A percentile compares a stretch with the other conserved stretches of the same genome.
Evolutionary conservation across 2,797 vertebrate species (phyloP).

Genomic region (Semaprochilodus insignis): DNA sequence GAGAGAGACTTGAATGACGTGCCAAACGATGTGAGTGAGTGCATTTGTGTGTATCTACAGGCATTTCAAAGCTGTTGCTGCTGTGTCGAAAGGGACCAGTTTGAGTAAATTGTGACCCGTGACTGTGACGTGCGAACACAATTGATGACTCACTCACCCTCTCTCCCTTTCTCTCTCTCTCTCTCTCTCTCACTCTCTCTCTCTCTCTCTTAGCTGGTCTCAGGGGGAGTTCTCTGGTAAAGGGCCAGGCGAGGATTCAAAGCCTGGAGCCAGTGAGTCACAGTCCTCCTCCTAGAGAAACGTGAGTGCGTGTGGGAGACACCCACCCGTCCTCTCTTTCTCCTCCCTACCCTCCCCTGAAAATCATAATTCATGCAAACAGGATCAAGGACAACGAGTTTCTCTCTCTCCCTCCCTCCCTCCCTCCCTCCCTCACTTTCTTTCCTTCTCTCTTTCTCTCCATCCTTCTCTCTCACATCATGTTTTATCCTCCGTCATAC

Average conservation of each 20-base stretch:
- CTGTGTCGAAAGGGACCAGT: constrained; percentile 23
- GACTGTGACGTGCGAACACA: constrained; percentile 52
- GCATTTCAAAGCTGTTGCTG: constrained; percentile 42
- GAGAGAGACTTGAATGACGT: not conserved
- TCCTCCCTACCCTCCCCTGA: constrained; percentile 50
- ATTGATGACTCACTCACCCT: constrained; percentile 66
- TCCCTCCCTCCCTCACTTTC: constrained; percentile 15
- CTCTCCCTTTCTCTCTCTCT: constrained; percentile 7
- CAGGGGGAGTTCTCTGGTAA: constrained; percentile 51
- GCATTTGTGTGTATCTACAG: constrained; percentile 1
- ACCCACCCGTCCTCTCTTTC: constrained; percentile 62
- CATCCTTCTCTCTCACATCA: constrained; percentile 17
- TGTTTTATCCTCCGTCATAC: constrained; percentile 21
- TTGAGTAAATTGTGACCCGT: constrained; percentile 49
- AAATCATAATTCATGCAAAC: constrained; percentile 58
- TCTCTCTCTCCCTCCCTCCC: constrained; percentile 22
- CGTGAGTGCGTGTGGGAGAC: constrained; percentile 70
- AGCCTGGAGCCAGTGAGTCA: constrained; percentile 78
- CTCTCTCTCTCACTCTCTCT: constrained; percentile 26
- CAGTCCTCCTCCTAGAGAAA: constrained; percentile 69
- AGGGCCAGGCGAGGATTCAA: constrained; percentile 71
- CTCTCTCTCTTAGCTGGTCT: constrained; percentile 10
- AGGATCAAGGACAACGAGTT: constrained; percentile 60
- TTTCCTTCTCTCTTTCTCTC: constrained; percentile 14
- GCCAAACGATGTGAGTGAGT: constrained; percentile 14